Conservation (phyloP, 2,888 invertebrate genomes). For the Spisula solida region DNA sequence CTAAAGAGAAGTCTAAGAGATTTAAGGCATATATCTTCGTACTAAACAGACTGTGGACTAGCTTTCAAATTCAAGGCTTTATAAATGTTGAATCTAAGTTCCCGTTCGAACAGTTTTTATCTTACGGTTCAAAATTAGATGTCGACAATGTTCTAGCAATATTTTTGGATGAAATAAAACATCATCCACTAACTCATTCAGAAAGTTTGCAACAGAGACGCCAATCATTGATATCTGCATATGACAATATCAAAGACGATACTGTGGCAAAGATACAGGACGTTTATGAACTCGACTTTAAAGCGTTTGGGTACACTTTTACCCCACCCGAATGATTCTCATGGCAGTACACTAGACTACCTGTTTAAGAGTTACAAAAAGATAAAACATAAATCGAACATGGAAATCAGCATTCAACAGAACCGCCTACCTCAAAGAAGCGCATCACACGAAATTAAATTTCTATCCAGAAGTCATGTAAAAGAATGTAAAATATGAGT, state of each 20-base stretch:
- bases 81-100: neutral
- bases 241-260: neutral
- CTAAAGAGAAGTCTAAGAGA: neutral
- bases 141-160: neutral
- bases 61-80: constrained; percentile 1
- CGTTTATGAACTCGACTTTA: neutral
- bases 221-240: neutral
- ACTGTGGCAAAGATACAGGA: neutral
- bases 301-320: neutral
- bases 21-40: neutral
- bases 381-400: too few species aligned
- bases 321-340: neutral
- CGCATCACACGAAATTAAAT: too few species aligned
- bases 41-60: neutral
- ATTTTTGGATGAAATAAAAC: neutral
- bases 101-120: neutral
- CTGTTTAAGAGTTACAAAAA: too few species aligned
- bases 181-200: neutral
- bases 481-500: too few species aligned
- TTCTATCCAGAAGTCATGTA: too few species aligned
- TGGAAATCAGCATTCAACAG: too few species aligned
- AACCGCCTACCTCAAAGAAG: too few species aligned
- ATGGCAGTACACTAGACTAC: too few species aligned
- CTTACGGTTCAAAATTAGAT: neutral
- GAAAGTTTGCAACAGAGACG: neutral